Evolutionary conservation across 2,113 vertebrate species (phyloP).

Genomic region (Callorhinus ursinus): DNA sequence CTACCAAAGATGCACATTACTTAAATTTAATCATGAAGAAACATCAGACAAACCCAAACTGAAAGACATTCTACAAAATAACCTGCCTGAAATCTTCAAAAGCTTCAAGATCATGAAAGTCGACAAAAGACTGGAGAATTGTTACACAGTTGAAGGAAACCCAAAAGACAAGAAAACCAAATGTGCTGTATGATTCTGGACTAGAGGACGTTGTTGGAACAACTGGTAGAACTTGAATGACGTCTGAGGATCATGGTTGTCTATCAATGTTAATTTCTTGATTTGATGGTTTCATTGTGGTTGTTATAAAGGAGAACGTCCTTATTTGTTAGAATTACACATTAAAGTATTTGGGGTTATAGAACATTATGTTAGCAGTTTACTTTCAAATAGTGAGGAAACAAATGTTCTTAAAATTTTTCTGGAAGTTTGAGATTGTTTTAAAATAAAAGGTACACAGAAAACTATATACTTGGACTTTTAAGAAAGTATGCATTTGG

Average conservation of each 20-base stretch:
- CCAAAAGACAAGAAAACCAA: not conserved
- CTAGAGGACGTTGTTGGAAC: not conserved
- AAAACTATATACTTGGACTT: not conserved
- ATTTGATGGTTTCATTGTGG: not conserved
- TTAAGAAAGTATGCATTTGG: not conserved
- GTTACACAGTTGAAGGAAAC: not conserved
- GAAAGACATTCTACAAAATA: not conserved
- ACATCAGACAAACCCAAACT: not conserved
- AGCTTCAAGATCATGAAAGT: not conserved
- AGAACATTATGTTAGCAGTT: not conserved
- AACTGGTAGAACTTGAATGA: not conserved
- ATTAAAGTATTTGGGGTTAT: not conserved
- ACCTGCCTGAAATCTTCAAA: not conserved
- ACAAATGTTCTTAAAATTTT: not conserved
- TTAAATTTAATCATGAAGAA: not conserved
- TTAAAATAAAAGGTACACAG: not conserved
- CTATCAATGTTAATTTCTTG: not conserved
- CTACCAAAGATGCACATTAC: not conserved
- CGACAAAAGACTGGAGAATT: not conserved
- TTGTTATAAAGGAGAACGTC: not conserved
- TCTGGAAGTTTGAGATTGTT: not conserved
- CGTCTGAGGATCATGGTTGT: not conserved
- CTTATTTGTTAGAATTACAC: not conserved
- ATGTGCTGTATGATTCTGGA: not conserved
- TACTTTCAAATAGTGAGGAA: not conserved